Evolutionary conservation across 2,888 invertebrate genomes (phyloP).

Genomic region (Hyposoter dolosus): DNA sequence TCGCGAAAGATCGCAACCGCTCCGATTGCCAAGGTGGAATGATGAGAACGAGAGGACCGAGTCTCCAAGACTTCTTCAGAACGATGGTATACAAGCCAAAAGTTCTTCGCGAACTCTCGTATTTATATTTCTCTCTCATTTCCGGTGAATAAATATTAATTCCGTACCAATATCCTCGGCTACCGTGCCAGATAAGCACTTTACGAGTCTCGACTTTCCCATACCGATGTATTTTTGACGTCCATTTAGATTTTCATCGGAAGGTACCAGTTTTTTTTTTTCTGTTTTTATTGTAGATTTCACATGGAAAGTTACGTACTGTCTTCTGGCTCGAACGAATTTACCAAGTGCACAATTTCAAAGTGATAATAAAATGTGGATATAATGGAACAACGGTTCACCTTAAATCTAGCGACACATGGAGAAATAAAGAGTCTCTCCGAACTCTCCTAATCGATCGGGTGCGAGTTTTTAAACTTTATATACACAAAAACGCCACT

Average conservation of each 20-base stretch:
- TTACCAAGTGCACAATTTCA: not conserved
- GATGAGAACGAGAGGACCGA: constrained; percentile 38
- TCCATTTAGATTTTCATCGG: not conserved
- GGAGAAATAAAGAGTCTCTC: constrained; percentile 43
- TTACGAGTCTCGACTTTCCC: not conserved
- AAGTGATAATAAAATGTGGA: not conserved
- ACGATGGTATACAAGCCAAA: constrained; percentile 48
- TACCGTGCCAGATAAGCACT: constrained; percentile 10
- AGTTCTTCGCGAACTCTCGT: constrained; percentile 68
- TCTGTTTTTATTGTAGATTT: constrained; percentile 10
- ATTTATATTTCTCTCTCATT: constrained; percentile 74
- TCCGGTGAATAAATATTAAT: constrained; percentile 73
- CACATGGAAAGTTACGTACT: not conserved
- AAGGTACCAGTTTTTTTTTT: not conserved
- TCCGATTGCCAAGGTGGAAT: constrained; percentile 46
- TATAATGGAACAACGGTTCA: constrained; percentile 11
- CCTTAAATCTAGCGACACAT: constrained; percentile 20
- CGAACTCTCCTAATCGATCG: constrained; percentile 68
- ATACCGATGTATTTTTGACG: not conserved
- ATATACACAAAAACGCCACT: constrained; percentile 50
- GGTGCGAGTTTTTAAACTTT: constrained; percentile 67
- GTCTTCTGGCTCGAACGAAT: constrained; percentile 5
- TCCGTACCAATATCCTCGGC: constrained; percentile 63
- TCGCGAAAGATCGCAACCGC: constrained; percentile 32
- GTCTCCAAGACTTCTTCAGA: constrained; percentile 39